Evolutionary conservation across 1,140 invertebrate species (phyloP).

Genomic region (Lasioglossum baleicum): DNA sequence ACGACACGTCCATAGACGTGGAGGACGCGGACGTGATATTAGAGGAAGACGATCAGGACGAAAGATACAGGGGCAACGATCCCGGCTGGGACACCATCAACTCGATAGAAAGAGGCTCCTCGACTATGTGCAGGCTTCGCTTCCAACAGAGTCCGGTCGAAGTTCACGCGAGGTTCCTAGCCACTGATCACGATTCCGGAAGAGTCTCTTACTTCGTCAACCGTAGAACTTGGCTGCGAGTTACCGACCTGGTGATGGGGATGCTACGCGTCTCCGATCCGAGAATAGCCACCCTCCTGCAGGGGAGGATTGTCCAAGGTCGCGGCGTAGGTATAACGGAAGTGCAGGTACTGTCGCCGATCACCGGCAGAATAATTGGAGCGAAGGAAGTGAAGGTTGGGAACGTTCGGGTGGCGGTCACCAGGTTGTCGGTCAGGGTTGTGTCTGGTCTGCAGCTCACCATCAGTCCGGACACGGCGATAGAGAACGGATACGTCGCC

Average conservation of each 20-base stretch:
- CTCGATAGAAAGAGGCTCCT: constrained; percentile 73
- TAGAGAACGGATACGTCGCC: constrained; percentile 93
- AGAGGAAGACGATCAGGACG: constrained; percentile 68
- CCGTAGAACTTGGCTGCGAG: constrained; percentile 90
- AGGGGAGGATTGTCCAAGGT: constrained; percentile 91
- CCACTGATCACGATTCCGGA: constrained; percentile 94
- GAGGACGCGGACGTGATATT: constrained; percentile 58
- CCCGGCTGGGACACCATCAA: constrained; percentile 80
- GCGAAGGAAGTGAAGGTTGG: constrained; percentile 94
- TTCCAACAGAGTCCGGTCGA: constrained; percentile 96
- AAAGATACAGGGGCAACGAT: constrained; percentile 73
- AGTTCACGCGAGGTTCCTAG: constrained; percentile 93
- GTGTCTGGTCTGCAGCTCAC: constrained; percentile 94
- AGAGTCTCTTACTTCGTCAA: constrained; percentile 94
- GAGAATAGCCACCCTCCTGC: constrained; percentile 90
- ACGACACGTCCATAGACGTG: constrained; percentile 57
- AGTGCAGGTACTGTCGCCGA: constrained; percentile 95
- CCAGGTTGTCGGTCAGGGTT: constrained; percentile 90
- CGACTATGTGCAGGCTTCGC: constrained; percentile 85
- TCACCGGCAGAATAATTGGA: constrained; percentile 94
- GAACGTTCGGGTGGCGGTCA: constrained; percentile 93
- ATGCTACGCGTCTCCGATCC: constrained; percentile 93
- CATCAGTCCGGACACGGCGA: constrained; percentile 90
- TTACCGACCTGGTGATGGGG: constrained; percentile 94
- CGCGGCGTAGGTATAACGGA: constrained; percentile 93